Evolutionary conservation across 2,113 vertebrate genomes (phyloP), one percentile per base, ranked within the genome.

Genomic region (Eudyptes chrysolophus): DNA sequence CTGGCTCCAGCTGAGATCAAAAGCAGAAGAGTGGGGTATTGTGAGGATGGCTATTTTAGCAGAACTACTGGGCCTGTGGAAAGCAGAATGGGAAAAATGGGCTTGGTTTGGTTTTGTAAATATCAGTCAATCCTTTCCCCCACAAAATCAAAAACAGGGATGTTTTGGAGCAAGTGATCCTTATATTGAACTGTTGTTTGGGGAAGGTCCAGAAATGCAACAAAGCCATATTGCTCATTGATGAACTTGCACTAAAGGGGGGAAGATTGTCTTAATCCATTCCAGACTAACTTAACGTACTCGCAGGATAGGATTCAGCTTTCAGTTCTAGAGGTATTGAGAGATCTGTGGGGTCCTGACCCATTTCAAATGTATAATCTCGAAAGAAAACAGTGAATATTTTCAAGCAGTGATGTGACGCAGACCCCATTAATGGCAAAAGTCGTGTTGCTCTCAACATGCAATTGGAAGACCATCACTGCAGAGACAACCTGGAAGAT

Each of bases 1-100:
- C 85, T 51, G 71, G 89, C 91, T 90, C 91, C 83, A 74, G 91
- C 75, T 74, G 88, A 77, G 94, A 97, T 96, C 94, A 92, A 77
- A 81, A 72, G 64, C 83, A 52, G 52, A 30, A 79, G 69, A 84
- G 34, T 0, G 2, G 64, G 54, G 58, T 68, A 77, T 69, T 60
- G 92, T 81, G 16, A 52, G 77, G 58, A 49, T 57, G 94, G 66
- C 14, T 83, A 16, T 92, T 94, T 86, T 64, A 96, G 85, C 44
- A 48, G 86, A 84, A 79, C 52, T 48, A 11, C 82, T 38, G 87
- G 68, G 55, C 10, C 72, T 30, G 57, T 0, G 8, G 78, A 72
- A 81, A 81, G 32, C 44, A 90, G 65, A 61, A 83, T 26, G 42
- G 85, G 83, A 42, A 68, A 87, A 95, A 82, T 13, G 40, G 85